Base-by-base conservation (phyloP, 2,113 vertebrate genomes). In the Chamaetylas fuelleborni region DNA sequence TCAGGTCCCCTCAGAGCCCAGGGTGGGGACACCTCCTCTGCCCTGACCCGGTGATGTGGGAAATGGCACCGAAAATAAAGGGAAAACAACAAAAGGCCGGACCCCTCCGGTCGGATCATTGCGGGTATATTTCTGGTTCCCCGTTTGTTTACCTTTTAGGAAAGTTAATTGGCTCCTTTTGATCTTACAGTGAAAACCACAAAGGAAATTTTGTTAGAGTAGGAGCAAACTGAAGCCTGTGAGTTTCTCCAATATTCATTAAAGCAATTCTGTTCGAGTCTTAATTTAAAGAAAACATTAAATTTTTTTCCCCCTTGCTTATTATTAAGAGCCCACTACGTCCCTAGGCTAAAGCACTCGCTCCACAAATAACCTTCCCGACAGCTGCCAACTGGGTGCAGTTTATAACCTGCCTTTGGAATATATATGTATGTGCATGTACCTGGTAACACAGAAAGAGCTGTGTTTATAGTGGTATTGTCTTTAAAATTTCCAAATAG, bases 81-180 rank as follows among this genome's bases (percentile, higher is more conserved):
- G 66, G 70, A 88, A 69, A 94, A 73, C 90, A 86, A 95, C 81
- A 81, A 97, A 97, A 97, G 94, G 89, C 86, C 0, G 5, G 38
- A 92, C 54, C 58, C 71, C 4, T 4, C 87, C 34, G n/a, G 90
- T 83, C 16, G 9, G 96, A 97, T 94, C 95, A 87, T 97, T 97
- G 7, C 4, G 43, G 89, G 92, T 95, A 85, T 97, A 98, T 97
- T 98, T 98, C 97, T 89, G 92, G 97, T 93, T 97, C 95, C 93
- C 92, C 12, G 12, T 95, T 97, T 98, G 98, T 98, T 98, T 98
- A 98, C 96, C 97, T 98, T 97, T 82, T 81, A 98, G 97, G 95
- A 97, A 98, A 98, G 97, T 97, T 98, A 98, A 98, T 98, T 97
- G 98, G 95, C 94, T 98, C 92, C 97, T 98, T 98, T 98, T 98